Base-by-base conservation (phyloP, 2,113 vertebrate species). In the Ciconia stormi region DNA sequence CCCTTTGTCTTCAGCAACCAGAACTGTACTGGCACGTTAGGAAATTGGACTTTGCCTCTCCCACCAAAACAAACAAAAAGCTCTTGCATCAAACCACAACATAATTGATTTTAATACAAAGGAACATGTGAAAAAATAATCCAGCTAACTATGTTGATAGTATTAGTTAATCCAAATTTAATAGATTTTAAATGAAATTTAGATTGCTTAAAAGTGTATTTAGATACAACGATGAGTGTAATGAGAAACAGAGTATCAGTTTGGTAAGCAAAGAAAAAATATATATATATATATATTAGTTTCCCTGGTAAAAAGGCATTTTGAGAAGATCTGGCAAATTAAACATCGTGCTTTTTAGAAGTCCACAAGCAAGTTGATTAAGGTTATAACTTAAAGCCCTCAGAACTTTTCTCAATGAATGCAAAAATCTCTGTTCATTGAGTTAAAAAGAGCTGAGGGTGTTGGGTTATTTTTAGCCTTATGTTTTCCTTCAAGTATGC, bases 221-320 rank as follows among this genome's bases (percentile, higher is more conserved):
- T 97, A 96, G 95, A 97, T 96, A 94, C 95, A 97, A 96, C 97
- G 97, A 97, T 96, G 97, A 96, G 95, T 97, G 95, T 95, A 95
- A 93, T 1, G 10, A 95, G 86, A 91, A 96, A 94, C 85, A 85
- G 73, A 96, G 95, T 95, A 92, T 92, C 93, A 84, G 95, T 98
- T 96, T 95, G 97, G 83, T 98, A 97, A 98, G 77, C 87, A 90
- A 95, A 97, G 76, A 96, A 95, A 7, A 73, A 21, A 49, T 70
- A 46, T 71, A 67, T 94, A 81, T 38, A 38, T 38, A 38, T 38
- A 38, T 38, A 38, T 97, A 96, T 86, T 96, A 78, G 85, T 97
- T 96, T 97, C 96, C 93, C 89, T 96, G 91, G 93, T 96, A 95
- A 89, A 89, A 88, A 96, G 92, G 96, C 95, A 95, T 97, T 97